A percentile compares a stretch with the other conserved stretches of the same genome.
phyloP scores from a whole-genome alignment of 2,888 invertebrate genomes.

The Rhogogaster chlorosoma region DNA sequence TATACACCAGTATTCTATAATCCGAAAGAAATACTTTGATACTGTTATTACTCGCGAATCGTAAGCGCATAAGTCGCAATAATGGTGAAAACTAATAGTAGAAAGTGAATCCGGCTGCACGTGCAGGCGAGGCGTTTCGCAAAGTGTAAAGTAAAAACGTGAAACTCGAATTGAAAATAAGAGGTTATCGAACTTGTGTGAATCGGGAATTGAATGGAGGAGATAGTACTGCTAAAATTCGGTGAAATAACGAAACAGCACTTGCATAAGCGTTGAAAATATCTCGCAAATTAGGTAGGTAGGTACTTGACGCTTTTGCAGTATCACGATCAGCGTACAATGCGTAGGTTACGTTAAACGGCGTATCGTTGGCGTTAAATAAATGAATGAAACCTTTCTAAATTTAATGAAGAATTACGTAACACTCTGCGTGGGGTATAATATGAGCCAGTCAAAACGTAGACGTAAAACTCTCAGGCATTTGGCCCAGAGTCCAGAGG shows the following conservation, averaged over 20 bases:
- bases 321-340: slow-evolving; percentile 2
- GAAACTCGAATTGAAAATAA: neutral
- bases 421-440: slow-evolving; percentile 34
- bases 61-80: neutral
- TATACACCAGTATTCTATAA: neutral
- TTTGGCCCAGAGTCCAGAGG: slow-evolving; percentile 28
- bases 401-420: slow-evolving; percentile 34
- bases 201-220: neutral
- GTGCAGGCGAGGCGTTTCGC: neutral
- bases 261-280: neutral
- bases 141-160: slow-evolving; percentile 9
- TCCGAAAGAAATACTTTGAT: neutral
- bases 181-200: slow-evolving; percentile 3
- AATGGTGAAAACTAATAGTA: slow-evolving; percentile 1
- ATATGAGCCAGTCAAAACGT: neutral
- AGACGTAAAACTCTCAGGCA: slow-evolving; percentile 20
- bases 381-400: slow-evolving; percentile 42
- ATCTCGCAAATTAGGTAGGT: neutral
- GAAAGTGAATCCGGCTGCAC: slow-evolving; percentile 14
- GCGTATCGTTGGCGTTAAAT: slow-evolving; percentile 33
- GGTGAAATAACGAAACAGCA: neutral
- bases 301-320: neutral
- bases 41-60: neutral
- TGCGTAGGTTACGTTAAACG: slow-evolving; percentile 7
- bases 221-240: neutral